A percentile compares a stretch with the other conserved stretches of the same genome.
These are phyloP conservation scores for Cyanocitta stelleri DNA, from an alignment of 2,113 vertebrate species.

Conservation along the genomic window DNA sequence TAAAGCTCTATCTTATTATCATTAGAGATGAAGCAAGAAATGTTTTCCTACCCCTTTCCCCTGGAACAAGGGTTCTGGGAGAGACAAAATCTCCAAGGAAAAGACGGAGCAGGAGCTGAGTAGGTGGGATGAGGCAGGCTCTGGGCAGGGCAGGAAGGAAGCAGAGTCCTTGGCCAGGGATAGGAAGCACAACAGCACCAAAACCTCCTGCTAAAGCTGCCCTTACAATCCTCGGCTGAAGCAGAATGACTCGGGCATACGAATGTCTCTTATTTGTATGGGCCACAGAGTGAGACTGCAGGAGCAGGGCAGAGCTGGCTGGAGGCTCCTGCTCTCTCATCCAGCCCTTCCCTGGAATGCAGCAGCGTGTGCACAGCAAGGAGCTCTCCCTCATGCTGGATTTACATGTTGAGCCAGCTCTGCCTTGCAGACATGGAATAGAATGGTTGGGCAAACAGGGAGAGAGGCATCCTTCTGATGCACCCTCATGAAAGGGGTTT, in stretches of 20 bases:
- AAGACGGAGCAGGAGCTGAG: background rate
- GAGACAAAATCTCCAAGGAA: background rate
- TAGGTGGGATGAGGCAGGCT: background rate
- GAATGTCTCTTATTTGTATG: background rate
- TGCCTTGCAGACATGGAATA: accelerated
- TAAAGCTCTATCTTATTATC: background rate
- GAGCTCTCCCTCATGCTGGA: background rate
- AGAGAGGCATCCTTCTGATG: background rate
- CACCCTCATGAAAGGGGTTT: background rate
- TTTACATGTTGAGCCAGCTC: background rate
- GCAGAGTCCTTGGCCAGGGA: background rate
- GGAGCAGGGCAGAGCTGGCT: background rate
- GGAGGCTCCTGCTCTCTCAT: background rate
- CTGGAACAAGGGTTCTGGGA: too few species aligned
- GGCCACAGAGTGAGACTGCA: background rate
- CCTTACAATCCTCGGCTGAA: background rate
- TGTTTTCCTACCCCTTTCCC: background rate
- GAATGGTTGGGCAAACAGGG: accelerated
- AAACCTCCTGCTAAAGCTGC: background rate
- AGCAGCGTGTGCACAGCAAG: background rate
- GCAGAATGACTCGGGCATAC: accelerated
- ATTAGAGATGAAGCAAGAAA: background rate
- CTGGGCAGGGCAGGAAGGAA: background rate
- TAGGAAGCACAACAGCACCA: accelerated
- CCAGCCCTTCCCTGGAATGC: background rate